Evolutionary conservation across 2,797 vertebrate species (phyloP).

Genomic region (Spondyliosoma cantharus): DNA sequence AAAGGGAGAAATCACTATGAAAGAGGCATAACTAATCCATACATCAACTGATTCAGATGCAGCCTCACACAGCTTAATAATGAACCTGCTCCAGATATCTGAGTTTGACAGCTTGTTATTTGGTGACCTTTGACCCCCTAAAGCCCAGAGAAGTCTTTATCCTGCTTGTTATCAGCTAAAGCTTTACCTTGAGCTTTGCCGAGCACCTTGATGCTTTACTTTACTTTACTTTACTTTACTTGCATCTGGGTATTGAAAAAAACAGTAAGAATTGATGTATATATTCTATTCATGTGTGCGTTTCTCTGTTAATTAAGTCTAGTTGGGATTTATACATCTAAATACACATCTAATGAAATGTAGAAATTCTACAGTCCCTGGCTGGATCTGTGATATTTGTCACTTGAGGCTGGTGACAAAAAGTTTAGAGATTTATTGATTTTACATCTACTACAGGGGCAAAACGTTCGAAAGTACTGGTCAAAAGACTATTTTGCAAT

Average conservation of each 20-base stretch:
- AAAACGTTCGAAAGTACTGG: too few species aligned
- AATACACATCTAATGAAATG: too few species aligned
- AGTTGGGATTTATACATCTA: background rate
- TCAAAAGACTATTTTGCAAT: too few species aligned
- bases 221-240: too few species aligned
- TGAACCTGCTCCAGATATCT: constrained; percentile 22
- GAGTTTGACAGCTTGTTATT: constrained; percentile 49
- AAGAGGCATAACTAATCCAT: constrained; percentile 5
- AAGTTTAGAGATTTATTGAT: background rate
- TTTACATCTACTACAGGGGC: background rate
- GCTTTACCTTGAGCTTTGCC: constrained; percentile 30
- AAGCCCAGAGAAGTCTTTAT: constrained; percentile 41
- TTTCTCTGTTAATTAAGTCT: background rate
- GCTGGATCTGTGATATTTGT: too few species aligned
- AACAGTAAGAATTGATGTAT: background rate
- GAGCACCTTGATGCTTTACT: constrained; percentile 3
- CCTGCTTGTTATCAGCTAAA: constrained; percentile 33
- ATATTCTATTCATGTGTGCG: background rate
- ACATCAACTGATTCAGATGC: background rate
- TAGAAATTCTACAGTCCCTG: background rate
- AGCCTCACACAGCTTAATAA: constrained; percentile 8
- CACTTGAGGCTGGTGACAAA: background rate
- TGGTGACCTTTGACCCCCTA: constrained; percentile 43
- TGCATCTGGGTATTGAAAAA: background rate
- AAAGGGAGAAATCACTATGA: background rate